A percentile compares a stretch with the other conserved stretches of the same genome.
These are phyloP conservation scores for Drosophila persimilis DNA, from an alignment of 1,140 invertebrate genomes.

Conservation along the genomic window DNA sequence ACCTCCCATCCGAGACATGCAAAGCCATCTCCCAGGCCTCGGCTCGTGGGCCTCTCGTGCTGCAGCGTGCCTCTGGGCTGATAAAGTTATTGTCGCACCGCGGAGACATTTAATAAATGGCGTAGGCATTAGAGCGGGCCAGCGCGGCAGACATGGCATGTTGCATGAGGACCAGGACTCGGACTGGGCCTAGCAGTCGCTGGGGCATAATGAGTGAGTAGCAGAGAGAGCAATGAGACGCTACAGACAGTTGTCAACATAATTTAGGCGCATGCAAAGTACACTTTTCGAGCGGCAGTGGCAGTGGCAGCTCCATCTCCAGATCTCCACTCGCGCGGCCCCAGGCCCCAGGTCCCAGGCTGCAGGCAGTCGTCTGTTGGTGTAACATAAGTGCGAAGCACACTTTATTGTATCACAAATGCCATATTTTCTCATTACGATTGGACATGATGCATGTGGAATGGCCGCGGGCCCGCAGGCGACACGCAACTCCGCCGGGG, in stretches of 20 bases:
- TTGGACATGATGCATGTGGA: constrained; percentile 83
- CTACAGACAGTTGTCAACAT: constrained; percentile 80
- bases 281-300: constrained; percentile 35
- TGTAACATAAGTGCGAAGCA: constrained; percentile 83
- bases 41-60: constrained; percentile 36
- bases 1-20: constrained; percentile 51
- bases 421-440: constrained; percentile 83
- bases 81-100: constrained; percentile 82
- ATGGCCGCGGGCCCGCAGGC: constrained; percentile 62
- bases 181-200: constrained; percentile 17
- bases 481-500: constrained; percentile 64
- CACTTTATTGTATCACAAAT: constrained; percentile 83
- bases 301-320: neutral
- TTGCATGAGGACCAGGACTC: constrained; percentile 51
- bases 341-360: constrained; percentile 18
- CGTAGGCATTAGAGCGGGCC: constrained; percentile 74
- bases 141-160: constrained; percentile 41
- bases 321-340: constrained; percentile 13
- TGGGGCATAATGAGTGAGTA: constrained; percentile 77
- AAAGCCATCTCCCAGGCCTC: constrained; percentile 41
- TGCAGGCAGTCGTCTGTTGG: constrained; percentile 55
- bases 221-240: constrained; percentile 73
- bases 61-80: constrained; percentile 44
- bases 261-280: constrained; percentile 77
- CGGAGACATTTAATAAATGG: constrained; percentile 82